A percentile compares a stretch with the other conserved stretches of the same genome.
phyloP scores from a whole-genome alignment of 2,113 vertebrate species.

The Hippocampus comes region DNA sequence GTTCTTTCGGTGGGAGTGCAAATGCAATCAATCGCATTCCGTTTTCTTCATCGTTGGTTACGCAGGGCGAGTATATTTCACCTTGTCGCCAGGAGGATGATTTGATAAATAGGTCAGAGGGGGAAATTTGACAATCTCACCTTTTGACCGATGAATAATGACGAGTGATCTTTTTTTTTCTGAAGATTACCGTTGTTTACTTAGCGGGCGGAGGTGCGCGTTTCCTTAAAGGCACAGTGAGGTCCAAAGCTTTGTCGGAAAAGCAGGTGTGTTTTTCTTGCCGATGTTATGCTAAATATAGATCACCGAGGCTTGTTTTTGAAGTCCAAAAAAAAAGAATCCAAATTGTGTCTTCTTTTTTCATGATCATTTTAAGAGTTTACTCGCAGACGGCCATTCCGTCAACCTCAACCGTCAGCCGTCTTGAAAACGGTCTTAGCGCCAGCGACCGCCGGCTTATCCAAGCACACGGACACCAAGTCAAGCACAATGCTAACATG shows the following conservation, averaged over 20 bases:
- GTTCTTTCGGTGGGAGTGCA: no score
- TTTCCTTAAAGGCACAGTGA: constrained; percentile 33
- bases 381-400: constrained; percentile 12
- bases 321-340: neutral
- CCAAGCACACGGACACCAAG: constrained; percentile 50
- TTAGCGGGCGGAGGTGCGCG: constrained; percentile 49
- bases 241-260: constrained; percentile 40
- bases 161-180: constrained; percentile 39
- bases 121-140: constrained; percentile 56
- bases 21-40: no score
- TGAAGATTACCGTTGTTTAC: constrained; percentile 61
- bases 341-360: constrained; percentile 8
- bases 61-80: neutral
- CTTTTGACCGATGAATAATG: constrained; percentile 68
- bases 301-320: constrained; percentile 7
- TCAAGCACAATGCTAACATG: constrained; percentile 55
- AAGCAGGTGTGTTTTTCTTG: constrained; percentile 26
- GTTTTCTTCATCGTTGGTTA: neutral
- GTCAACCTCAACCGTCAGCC: constrained; percentile 20
- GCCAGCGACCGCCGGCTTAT: constrained; percentile 56
- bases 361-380: constrained; percentile 29
- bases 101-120: constrained; percentile 37
- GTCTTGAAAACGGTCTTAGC: constrained; percentile 47
- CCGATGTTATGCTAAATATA: constrained; percentile 17
- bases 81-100: neutral